A percentile compares a stretch with the other conserved stretches of the same genome.
Evolutionary conservation across 2,113 vertebrate genomes (phyloP).

Genomic region (Fulica atra): DNA sequence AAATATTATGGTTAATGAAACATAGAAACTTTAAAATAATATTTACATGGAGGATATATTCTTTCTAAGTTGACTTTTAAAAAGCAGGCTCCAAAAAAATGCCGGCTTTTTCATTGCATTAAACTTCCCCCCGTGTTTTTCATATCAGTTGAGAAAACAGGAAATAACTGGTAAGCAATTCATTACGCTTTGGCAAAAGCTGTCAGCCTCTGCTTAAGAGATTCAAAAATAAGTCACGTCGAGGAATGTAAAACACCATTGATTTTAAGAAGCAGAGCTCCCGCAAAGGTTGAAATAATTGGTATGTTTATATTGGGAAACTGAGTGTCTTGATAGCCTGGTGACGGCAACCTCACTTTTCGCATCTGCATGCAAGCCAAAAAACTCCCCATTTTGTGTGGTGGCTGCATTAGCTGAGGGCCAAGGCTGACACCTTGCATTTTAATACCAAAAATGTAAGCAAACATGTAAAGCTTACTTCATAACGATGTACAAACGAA

Average conservation of each 20-base stretch:
- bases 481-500: background rate
- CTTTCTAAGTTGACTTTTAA: background rate
- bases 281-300: background rate
- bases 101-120: background rate
- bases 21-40: background rate
- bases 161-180: background rate
- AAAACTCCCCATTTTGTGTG: background rate
- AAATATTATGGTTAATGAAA: background rate
- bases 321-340: background rate
- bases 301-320: background rate
- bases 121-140: background rate
- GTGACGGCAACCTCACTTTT: background rate
- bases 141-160: background rate
- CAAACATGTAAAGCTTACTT: background rate
- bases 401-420: background rate
- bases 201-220: background rate
- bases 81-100: background rate
- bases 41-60: background rate
- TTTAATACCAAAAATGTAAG: background rate
- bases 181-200: slow-evolving; percentile 4
- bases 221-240: background rate
- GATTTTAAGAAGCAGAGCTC: background rate
- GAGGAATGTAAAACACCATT: background rate
- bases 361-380: background rate
- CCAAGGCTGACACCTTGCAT: background rate